phyloP scores from a whole-genome alignment of 2,888 invertebrate species.

The Andrena fulva region DNA sequence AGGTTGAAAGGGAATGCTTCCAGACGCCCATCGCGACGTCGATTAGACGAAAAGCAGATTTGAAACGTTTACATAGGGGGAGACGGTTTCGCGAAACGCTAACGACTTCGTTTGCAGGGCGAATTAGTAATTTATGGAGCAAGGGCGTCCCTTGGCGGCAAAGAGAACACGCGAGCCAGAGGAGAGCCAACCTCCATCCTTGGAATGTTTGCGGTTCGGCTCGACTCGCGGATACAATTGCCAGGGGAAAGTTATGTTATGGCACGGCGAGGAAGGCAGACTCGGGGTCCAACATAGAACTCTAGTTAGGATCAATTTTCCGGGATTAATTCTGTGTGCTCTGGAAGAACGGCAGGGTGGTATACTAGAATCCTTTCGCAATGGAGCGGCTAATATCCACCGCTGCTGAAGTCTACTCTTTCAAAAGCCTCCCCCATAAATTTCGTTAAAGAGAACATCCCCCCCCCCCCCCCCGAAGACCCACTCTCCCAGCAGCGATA shows the following conservation, averaged over 20 bases:
- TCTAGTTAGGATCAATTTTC: not conserved
- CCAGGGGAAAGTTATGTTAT: slow-evolving; percentile 10
- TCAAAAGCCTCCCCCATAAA: too few species aligned
- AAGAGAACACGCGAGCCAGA: not conserved
- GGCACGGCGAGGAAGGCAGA: not conserved
- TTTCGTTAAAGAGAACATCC: too few species aligned
- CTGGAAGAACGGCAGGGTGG: too few species aligned
- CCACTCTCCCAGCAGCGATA: too few species aligned
- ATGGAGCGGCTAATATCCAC: too few species aligned
- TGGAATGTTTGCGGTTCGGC: slow-evolving; percentile 30
- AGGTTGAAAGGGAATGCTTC: not conserved
- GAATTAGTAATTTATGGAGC: slow-evolving; percentile 28
- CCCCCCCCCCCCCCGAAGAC: too few species aligned
- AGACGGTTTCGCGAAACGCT: not conserved
- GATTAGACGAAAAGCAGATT: not conserved
- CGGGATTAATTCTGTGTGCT: too few species aligned
- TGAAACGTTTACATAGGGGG: not conserved
- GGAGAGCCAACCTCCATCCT: not conserved
- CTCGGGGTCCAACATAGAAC: not conserved
- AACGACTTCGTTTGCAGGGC: not conserved
- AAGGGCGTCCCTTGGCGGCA: not conserved
- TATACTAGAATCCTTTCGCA: too few species aligned
- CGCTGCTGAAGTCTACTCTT: too few species aligned
- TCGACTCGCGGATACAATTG: slow-evolving; percentile 18
- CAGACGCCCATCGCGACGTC: not conserved